Evolutionary conservation across 2,888 invertebrate genomes (phyloP), one percentile per base, ranked within the genome.

Genomic region (Drosophila ezoana): DNA sequence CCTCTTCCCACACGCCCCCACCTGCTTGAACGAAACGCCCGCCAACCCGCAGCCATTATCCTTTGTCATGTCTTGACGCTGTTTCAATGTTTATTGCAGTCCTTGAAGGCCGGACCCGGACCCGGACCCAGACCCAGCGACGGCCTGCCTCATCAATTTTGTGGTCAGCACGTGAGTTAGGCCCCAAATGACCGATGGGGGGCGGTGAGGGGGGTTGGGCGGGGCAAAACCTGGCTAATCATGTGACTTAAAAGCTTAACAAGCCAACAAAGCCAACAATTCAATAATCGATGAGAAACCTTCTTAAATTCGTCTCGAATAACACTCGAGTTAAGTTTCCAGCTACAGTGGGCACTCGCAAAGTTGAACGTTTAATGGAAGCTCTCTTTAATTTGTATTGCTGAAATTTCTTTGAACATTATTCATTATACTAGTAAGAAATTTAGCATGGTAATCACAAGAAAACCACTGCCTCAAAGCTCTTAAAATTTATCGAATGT

Each of bases 121-220:
- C 48, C 43, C 56, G 53, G 38, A 6, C 20, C 59, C 52, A 35
- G 38, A 33, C 48, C 41, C 56, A 57, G 38, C 60, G 8, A 65
- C 28, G n/a, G 79, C 38, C 65, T 43, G 74, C 74, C 80, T 72
- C 80, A 80, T 80, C 87, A 82, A 86, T 86, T 86, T 79, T 62
- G 74, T 62, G 74, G 78, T 78, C 66, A 77, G 73, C 61, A 74
- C 74, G 73, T 74, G 74, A 72, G 65, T 37, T 11, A 37, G 73
- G 53, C 35, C 52, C 35, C 18, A 35, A 47, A 32, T 37, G 43
- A 16, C 23, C 14, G 13, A 48, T 1, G 38, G 32, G n/a, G 14
- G 32, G n/a, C 11, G 16, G 2, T 14, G 28, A 1, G 14, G 1
- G 1, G 3, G 41, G 5, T 2, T 18, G n/a, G n/a, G 9, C 1